Percentiles rank a stretch among this genome's conserved stretches.
These are phyloP conservation scores for Fissipunctia ypsillon DNA, from an alignment of 2,888 invertebrate genomes.

Conservation along the genomic window DNA sequence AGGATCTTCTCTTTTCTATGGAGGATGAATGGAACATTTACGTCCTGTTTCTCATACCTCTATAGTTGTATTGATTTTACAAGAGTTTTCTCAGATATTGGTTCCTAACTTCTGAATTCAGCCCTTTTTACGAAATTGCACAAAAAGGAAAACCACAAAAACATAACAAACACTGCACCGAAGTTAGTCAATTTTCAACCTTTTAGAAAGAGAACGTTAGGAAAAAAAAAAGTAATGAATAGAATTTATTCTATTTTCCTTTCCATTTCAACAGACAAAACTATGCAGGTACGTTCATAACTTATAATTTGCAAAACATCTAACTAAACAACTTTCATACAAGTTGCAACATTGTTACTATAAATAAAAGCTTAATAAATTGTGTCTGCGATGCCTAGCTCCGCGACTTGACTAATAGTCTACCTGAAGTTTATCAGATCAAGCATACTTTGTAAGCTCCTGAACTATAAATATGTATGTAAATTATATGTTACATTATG, in stretches of 20 bases:
- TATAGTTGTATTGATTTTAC: too few species aligned
- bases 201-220: neutral
- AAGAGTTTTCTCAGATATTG: neutral
- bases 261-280: constrained; percentile 13
- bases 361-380: constrained; percentile 44
- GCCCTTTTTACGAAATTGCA: neutral
- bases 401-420: constrained; percentile 46
- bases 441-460: constrained; percentile 51
- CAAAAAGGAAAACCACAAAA: too few species aligned
- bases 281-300: neutral
- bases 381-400: constrained; percentile 19
- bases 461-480: constrained; percentile 21
- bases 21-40: too few species aligned
- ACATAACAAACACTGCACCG: neutral
- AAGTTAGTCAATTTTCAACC: neutral
- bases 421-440: constrained; percentile 52
- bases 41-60: too few species aligned
- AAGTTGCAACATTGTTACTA: constrained; percentile 31
- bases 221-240: neutral
- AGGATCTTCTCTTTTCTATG: too few species aligned
- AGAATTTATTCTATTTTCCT: neutral
- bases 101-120: neutral
- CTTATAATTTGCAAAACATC: constrained; percentile 24
- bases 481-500: neutral
- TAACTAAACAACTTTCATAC: constrained; percentile 20